Evolutionary conservation across 2,888 invertebrate genomes (phyloP).

Genomic region (Trissolcus brochymenae): DNA sequence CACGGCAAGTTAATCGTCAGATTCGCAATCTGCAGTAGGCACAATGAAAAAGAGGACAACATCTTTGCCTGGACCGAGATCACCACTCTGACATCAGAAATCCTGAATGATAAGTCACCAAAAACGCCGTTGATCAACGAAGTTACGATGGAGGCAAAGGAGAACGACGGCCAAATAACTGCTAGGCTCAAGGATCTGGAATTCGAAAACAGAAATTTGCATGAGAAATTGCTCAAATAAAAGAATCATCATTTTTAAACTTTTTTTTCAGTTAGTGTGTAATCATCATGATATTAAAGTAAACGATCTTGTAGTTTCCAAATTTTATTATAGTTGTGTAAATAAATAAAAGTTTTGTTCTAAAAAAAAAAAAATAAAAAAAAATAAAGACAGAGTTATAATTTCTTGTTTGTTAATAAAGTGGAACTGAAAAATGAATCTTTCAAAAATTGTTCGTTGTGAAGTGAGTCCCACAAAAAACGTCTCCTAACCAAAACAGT

Average conservation of each 20-base stretch:
- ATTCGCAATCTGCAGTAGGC: constrained; percentile 88
- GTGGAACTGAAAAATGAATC: too few relatives aligned
- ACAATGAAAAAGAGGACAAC: constrained; percentile 84
- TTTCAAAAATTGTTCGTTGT: too few relatives aligned
- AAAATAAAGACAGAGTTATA: too few relatives aligned
- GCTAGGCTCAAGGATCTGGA: constrained; percentile 59
- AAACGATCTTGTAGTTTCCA: too few relatives aligned
- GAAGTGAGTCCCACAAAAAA: too few relatives aligned
- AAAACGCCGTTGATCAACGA: constrained; percentile 10
- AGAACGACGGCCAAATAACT: constrained; percentile 50
- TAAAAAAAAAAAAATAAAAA: too few relatives aligned
- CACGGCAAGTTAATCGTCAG: constrained; percentile 84
- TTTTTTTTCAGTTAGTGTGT: background rate
- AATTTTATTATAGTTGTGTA: too few relatives aligned
- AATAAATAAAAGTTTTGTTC: too few relatives aligned
- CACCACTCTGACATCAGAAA: constrained; percentile 78
- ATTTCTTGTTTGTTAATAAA: too few relatives aligned
- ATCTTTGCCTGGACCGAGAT: constrained; percentile 86
- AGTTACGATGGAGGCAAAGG: background rate
- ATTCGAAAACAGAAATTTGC: constrained; percentile 43
- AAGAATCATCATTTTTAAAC: background rate
- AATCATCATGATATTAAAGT: background rate
- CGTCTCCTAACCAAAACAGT: background rate
- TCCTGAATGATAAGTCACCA: constrained; percentile 59
- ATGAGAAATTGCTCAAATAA: constrained; percentile 19